These are phyloP conservation scores for Apteryx mantelli DNA, from an alignment of 2,113 vertebrate species.

Conservation along the genomic window DNA sequence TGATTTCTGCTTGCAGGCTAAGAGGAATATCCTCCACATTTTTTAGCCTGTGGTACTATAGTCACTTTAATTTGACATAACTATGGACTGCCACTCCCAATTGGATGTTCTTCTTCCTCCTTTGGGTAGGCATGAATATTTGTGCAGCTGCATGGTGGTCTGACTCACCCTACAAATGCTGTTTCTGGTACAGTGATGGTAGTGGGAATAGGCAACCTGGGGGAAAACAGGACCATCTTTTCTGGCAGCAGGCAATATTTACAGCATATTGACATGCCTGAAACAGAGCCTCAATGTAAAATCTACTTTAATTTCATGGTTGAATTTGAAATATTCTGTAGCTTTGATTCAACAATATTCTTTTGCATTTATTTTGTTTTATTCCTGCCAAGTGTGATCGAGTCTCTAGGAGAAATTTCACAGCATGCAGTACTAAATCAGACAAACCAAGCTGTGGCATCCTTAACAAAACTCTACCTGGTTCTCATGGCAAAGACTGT, in stretches of 20 bases:
- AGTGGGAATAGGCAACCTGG: not conserved
- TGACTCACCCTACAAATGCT: not conserved
- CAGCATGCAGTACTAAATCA: not conserved
- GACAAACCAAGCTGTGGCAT: not conserved
- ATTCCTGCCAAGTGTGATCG: not conserved
- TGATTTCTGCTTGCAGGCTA: not conserved
- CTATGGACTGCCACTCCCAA: not conserved
- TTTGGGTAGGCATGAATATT: not conserved
- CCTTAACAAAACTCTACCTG: not conserved
- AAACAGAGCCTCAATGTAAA: not conserved
- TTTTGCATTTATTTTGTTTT: not conserved
- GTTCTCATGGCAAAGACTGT: not conserved
- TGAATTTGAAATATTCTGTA: not conserved
- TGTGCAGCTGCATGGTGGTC: not conserved
- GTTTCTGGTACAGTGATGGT: not conserved
- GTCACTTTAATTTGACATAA: conserved; percentile 12
- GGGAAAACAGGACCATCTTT: not conserved
- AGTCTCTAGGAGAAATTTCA: not conserved
- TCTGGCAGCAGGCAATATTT: not conserved
- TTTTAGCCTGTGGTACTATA: not conserved
- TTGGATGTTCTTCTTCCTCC: not conserved
- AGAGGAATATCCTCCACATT: conserved; percentile 32
- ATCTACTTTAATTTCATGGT: not conserved
- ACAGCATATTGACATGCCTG: not conserved
- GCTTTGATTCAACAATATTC: not conserved